Conservation (phyloP, 2,888 invertebrate genomes). For the Dasypogon diadema region DNA sequence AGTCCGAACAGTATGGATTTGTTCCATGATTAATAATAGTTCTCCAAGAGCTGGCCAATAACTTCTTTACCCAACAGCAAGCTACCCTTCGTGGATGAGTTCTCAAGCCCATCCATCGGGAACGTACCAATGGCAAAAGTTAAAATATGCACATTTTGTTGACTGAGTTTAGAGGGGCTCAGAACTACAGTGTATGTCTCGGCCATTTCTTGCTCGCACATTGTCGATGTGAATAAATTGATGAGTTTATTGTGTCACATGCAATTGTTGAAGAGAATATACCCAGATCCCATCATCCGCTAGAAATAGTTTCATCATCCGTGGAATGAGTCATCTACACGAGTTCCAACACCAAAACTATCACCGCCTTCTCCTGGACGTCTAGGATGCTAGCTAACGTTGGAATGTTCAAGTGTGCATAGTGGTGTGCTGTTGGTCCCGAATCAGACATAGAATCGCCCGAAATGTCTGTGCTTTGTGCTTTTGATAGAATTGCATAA, state of each 20-base stretch:
- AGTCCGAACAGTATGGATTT: not conserved
- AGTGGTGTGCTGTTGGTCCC: slow-evolving; percentile 7
- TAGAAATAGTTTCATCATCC: slow-evolving; percentile 27
- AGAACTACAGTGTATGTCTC: slow-evolving; percentile 1
- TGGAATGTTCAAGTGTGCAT: slow-evolving; percentile 27
- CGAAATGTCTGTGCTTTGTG: slow-evolving; percentile 53
- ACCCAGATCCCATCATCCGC: not conserved
- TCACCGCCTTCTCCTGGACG: not conserved
- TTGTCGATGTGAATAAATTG: slow-evolving; percentile 52
- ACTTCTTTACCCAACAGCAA: slow-evolving; percentile 1
- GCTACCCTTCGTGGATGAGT: not conserved
- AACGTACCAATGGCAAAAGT: not conserved
- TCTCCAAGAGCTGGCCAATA: not conserved
- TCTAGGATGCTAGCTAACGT: not conserved
- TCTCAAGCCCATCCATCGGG: not conserved
- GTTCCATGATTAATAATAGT: slow-evolving; percentile 31
- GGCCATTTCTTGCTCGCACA: slow-evolving; percentile 39
- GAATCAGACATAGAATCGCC: slow-evolving; percentile 34
- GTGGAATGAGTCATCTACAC: not conserved
- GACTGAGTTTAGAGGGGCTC: slow-evolving; percentile 9
- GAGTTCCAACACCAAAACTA: not conserved
- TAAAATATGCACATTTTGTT: slow-evolving; percentile 40
- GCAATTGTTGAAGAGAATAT: slow-evolving; percentile 34
- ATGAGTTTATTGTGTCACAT: slow-evolving; percentile 52
- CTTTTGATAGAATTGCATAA: slow-evolving; percentile 54